Evolutionary conservation across 2,888 invertebrate genomes (phyloP).

Genomic region (Synergus laeviventris): DNA sequence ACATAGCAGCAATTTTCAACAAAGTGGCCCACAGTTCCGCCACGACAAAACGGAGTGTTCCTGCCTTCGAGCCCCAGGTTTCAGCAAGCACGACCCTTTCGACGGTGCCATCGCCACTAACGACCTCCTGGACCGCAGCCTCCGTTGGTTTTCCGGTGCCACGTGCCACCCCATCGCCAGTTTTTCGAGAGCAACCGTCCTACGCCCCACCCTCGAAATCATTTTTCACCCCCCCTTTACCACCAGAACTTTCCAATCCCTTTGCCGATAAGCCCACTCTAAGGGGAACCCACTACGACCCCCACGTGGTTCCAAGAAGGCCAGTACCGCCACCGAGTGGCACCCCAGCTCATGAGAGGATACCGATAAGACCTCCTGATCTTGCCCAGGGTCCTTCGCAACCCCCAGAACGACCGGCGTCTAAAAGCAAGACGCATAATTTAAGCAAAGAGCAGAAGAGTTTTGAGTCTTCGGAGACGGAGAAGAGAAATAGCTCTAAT

Average conservation of each 20-base stretch:
- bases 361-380: constrained; percentile 86
- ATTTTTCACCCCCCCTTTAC: constrained; percentile 89
- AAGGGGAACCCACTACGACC: constrained; percentile 83
- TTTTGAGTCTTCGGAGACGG: constrained; percentile 43
- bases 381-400: constrained; percentile 72
- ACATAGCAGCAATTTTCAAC: constrained; percentile 82
- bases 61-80: constrained; percentile 79
- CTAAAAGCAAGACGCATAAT: constrained; percentile 51
- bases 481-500: constrained; percentile 74
- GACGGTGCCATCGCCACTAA: constrained; percentile 81
- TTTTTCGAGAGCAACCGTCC: constrained; percentile 84
- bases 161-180: constrained; percentile 68
- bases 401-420: constrained; percentile 57
- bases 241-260: constrained; percentile 89
- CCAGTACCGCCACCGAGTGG: constrained; percentile 90
- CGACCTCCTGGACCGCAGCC: constrained; percentile 76
- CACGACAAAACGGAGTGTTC: constrained; percentile 83
- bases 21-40: constrained; percentile 84
- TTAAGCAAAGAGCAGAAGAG: constrained; percentile 46
- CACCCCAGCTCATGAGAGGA: constrained; percentile 88
- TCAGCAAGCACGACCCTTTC: constrained; percentile 79
- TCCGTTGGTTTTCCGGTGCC: constrained; percentile 57
- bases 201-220: constrained; percentile 88
- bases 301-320: constrained; percentile 77
- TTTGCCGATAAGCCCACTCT: constrained; percentile 93